Base-by-base conservation (phyloP, 2,888 invertebrate species). In the Stenurella melanura region DNA sequence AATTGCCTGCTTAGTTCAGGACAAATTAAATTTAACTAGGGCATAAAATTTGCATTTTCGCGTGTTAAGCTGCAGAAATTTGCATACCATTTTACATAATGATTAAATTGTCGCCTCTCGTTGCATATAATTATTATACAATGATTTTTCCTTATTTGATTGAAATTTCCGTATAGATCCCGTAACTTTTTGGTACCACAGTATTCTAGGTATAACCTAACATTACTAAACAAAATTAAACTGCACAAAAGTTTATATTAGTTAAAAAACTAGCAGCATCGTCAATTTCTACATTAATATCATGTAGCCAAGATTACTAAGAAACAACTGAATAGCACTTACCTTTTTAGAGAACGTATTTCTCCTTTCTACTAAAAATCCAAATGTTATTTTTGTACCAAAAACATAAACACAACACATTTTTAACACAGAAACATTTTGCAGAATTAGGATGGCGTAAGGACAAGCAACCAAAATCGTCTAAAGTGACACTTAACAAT, bases 391-490 rank as follows among this genome's bases (percentile, higher is more conserved):
- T 85, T 83, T 84, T 79, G 82, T 83, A 82, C 80, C 81, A 82
- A 85, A 85, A 85, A 86, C 84, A 85, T 85, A 87, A 87, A 86
- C 87, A 86, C 84, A 85, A 85, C 86, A 85, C 86, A 87, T 87
- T 85, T 83, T 86, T 85, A 85, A 85, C 84, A 85, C 83, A 81
- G 82, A 80, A 84, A 83, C 85, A 85, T 85, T 83, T 85, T 83
- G 82, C 74, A 76, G 80, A 83, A 78, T 72, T 76, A 81, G 73
- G 73, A 71, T 66, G 73, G 76, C 72, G 74, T 73, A 76, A 70
- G 60, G 76, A 71, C 67, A 70, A 78, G 54, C 70, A 66, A 73
- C 57, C 74, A 77, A 76, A 77, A 79, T 71, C 67, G 69, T 67
- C 71, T 66, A 70, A 72, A 79, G 74, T 67, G 58, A 74, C 76